Evolutionary conservation across 2,888 invertebrate species (phyloP).

Genomic region (Empis stercorea): DNA sequence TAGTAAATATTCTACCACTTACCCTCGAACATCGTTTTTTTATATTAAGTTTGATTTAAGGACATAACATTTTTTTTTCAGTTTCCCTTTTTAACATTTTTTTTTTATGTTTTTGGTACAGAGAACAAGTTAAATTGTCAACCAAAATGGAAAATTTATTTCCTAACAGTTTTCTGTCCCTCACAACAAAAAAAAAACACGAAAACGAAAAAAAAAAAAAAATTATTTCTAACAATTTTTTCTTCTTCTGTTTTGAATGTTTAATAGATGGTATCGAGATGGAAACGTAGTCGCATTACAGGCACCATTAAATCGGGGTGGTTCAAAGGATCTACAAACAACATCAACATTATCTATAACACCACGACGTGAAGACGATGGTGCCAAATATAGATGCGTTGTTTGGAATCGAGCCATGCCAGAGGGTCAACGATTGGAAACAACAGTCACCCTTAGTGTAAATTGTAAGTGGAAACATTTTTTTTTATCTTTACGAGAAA

Average conservation of each 20-base stretch:
- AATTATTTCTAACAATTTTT: too few relatives aligned
- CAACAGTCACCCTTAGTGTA: constrained; percentile 68
- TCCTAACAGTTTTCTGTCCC: too few relatives aligned
- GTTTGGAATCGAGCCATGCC: constrained; percentile 84
- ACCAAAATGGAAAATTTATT: too few relatives aligned
- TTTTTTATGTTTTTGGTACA: constrained; percentile 6
- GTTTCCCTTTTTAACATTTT: neutral
- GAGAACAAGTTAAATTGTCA: neutral
- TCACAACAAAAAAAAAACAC: too few relatives aligned
- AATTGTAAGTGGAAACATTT: constrained; percentile 59
- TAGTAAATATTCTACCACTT: too few relatives aligned
- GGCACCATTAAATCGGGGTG: constrained; percentile 53
- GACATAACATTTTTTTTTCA: too few relatives aligned
- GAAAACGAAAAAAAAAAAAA: too few relatives aligned
- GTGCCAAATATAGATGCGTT: constrained; percentile 69
- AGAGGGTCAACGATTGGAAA: constrained; percentile 64
- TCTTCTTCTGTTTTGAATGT: too few relatives aligned
- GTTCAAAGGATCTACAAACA: constrained; percentile 60
- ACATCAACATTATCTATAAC: constrained; percentile 60
- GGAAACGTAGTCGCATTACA: constrained; percentile 61
- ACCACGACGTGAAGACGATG: constrained; percentile 74
- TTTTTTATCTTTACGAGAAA: neutral
- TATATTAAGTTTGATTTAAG: too few relatives aligned
- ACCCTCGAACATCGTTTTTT: too few relatives aligned
- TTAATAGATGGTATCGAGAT: constrained; percentile 62